Conservation (phyloP, 2,888 invertebrate genomes). For the Macroteleia sp. region DNA sequence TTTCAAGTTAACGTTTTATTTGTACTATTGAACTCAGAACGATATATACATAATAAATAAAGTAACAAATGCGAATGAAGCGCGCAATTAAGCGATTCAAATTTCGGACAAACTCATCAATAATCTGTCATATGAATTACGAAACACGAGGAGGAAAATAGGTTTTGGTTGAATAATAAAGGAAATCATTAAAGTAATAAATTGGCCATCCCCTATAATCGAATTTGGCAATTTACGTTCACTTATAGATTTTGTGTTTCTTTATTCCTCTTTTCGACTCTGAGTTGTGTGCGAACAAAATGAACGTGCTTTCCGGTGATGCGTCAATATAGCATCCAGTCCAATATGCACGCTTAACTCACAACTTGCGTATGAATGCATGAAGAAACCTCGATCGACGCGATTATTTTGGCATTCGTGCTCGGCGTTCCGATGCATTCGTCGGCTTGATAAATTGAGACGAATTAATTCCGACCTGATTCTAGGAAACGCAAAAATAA, state of each 20-base stretch:
- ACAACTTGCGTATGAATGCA: too few relatives aligned
- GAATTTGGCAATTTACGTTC: conserved; percentile 19
- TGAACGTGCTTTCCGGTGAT: conserved; percentile 72
- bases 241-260: background rate
- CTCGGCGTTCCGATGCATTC: conserved; percentile 43
- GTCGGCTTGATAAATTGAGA: conserved; percentile 39
- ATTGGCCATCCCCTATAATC: conserved; percentile 1
- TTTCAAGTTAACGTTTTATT: too few relatives aligned
- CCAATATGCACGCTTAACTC: too few relatives aligned
- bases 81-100: too few relatives aligned
- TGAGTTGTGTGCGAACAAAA: conserved; percentile 16
- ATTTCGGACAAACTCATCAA: too few relatives aligned
- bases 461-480: conserved; percentile 54
- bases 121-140: too few relatives aligned
- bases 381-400: conserved; percentile 74
- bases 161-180: too few relatives aligned
- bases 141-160: too few relatives aligned
- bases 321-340: conserved; percentile 71
- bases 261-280: conserved; percentile 10
- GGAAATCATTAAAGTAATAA: too few relatives aligned
- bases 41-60: too few relatives aligned
- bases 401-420: conserved; percentile 68
- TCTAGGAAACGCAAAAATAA: conserved; percentile 45
- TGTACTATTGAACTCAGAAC: too few relatives aligned
- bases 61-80: too few relatives aligned